These are phyloP conservation scores for Callospermophilus lateralis DNA, from an alignment of 2,113 vertebrate genomes.

Conservation along the genomic window DNA sequence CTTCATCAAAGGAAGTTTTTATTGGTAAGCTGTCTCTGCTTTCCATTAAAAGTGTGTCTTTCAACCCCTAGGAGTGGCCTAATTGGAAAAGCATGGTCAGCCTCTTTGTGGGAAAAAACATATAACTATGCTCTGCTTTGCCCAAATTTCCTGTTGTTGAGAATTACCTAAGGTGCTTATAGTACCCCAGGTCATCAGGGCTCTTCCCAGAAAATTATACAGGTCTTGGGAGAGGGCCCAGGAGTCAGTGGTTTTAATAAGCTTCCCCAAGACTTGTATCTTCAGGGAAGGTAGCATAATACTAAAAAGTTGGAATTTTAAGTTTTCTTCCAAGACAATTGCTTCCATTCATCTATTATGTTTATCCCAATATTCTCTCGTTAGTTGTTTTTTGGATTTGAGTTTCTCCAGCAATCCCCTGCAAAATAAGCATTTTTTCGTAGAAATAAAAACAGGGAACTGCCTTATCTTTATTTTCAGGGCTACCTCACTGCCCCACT, in stretches of 20 bases:
- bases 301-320: not conserved
- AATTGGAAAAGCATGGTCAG: not conserved
- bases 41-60: rapidly evolving
- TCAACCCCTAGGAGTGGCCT: rapidly evolving
- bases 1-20: not conserved
- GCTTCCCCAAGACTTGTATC: not conserved
- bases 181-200: not conserved
- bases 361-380: not conserved
- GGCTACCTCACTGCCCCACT: rapidly evolving
- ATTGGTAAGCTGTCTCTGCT: rapidly evolving
- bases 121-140: not conserved
- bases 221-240: not conserved
- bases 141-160: not conserved
- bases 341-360: not conserved
- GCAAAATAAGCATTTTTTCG: not conserved
- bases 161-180: not conserved
- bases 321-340: not conserved
- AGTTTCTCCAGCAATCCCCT: not conserved
- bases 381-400: not conserved
- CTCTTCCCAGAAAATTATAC: not conserved
- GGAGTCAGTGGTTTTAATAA: not conserved
- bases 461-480: not conserved
- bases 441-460: not conserved
- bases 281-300: not conserved
- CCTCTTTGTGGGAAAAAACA: not conserved